Evolutionary conservation across 1,140 invertebrate genomes (phyloP).

Genomic region (Gryon sp.): DNA sequence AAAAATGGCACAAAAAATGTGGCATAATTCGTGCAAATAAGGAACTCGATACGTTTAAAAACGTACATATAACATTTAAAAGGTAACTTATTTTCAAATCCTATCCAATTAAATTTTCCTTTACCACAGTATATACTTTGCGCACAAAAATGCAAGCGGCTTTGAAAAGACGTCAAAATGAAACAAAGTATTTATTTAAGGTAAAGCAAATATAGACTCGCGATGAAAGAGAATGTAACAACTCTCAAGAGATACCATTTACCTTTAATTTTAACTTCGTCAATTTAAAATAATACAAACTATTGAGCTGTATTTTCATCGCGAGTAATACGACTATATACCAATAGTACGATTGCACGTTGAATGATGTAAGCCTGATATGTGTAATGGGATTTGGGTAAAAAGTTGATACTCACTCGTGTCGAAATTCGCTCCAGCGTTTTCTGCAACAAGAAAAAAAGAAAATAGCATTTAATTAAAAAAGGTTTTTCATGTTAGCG

Average conservation of each 20-base stretch:
- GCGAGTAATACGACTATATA: too few species aligned
- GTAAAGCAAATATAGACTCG: constrained; percentile 35
- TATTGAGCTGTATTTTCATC: constrained; percentile 23
- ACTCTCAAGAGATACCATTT: constrained; percentile 17
- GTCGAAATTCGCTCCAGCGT: constrained; percentile 33
- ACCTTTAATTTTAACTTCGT: constrained; percentile 29
- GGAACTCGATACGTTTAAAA: too few species aligned
- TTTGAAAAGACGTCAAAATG: constrained; percentile 42
- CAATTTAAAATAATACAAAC: constrained; percentile 50
- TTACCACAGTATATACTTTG: neutral
- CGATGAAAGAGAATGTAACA: constrained; percentile 14
- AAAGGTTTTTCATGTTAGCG: too few species aligned
- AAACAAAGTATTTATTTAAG: constrained; percentile 56
- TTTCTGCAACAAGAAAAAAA: constrained; percentile 30
- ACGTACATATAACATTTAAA: too few species aligned
- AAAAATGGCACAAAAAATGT: too few species aligned
- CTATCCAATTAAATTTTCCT: constrained; percentile 26
- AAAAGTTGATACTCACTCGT: constrained; percentile 35
- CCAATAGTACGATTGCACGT: constrained; percentile 24
- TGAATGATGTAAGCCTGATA: constrained; percentile 12
- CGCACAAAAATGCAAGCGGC: constrained; percentile 6
- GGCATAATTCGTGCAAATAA: too few species aligned
- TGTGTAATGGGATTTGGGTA: constrained; percentile 1
- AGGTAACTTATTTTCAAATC: too few species aligned
- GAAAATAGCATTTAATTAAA: too few species aligned